Evolutionary conservation across 2,113 vertebrate species (phyloP).

Genomic region (Caranx melampygus): DNA sequence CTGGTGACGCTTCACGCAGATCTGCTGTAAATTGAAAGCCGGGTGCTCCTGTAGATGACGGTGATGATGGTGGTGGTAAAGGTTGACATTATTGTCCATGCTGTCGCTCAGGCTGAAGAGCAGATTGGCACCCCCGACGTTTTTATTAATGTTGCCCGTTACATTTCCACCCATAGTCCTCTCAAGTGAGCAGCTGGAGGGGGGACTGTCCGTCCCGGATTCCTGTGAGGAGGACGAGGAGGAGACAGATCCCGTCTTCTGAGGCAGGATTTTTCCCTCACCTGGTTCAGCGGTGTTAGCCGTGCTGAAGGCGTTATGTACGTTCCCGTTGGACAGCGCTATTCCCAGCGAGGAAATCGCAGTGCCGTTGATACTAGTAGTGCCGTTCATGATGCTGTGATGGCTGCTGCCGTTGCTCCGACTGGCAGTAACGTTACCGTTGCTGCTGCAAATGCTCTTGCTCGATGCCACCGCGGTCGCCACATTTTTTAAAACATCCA

Average conservation of each 20-base stretch:
- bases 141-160: conserved; percentile 76
- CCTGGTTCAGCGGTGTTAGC: conserved; percentile 42
- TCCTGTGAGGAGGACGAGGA: conserved; percentile 87
- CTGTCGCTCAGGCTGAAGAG: conserved; percentile 79
- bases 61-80: conserved; percentile 66
- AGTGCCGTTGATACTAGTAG: conserved; percentile 56
- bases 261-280: conserved; percentile 79
- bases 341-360: conserved; percentile 59
- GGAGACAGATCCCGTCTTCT: conserved; percentile 86
- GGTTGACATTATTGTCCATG: conserved; percentile 82
- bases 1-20: conserved; percentile 76
- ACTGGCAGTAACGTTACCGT: conserved; percentile 55
- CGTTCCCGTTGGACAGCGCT: conserved; percentile 67
- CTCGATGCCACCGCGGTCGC: conserved; percentile 74
- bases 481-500: conserved; percentile 83
- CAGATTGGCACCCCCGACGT: conserved; percentile 69
- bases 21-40: conserved; percentile 75
- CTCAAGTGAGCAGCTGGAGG: conserved; percentile 83
- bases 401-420: conserved; percentile 71
- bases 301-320: conserved; percentile 47
- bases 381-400: conserved; percentile 72
- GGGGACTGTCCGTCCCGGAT: conserved; percentile 86
- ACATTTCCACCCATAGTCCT: conserved; percentile 77
- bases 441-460: conserved; percentile 70
- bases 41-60: conserved; percentile 74